Evolutionary conservation across 35 echinoderm and acorn worm genomes (phyloP).

Genomic region (Antedon bifida): DNA sequence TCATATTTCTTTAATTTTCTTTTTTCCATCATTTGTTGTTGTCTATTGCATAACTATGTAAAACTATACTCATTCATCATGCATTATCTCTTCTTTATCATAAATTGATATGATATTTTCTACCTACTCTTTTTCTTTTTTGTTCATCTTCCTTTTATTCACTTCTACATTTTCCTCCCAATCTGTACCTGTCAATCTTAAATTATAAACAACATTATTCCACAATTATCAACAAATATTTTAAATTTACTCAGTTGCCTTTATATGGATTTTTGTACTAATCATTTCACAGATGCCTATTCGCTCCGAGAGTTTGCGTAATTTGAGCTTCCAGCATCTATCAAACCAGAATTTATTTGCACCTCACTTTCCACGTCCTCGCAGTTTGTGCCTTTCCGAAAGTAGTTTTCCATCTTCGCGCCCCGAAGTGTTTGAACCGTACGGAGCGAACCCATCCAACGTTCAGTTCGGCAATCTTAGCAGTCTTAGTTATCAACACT

Average conservation of each 20-base stretch:
- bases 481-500: neutral
- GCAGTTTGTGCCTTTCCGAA: neutral
- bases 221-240: neutral
- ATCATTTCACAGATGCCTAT: neutral
- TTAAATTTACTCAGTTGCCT: neutral
- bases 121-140: too few species aligned
- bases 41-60: too few species aligned
- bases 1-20: too few species aligned
- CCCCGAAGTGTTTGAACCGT: neutral
- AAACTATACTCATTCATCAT: too few species aligned
- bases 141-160: too few species aligned
- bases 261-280: neutral
- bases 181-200: neutral
- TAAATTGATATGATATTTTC: too few species aligned
- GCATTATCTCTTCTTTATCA: too few species aligned
- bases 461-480: neutral
- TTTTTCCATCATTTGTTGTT: too few species aligned
- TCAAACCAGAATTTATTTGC: neutral
- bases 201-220: neutral
- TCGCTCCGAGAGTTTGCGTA: neutral
- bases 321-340: neutral
- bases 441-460: neutral
- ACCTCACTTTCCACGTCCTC: neutral
- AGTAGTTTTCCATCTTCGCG: neutral
- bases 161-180: too few species aligned